Evolutionary conservation across 92 coral and sea anemone genomes (phyloP).

Genomic region (Porites evermanni): DNA sequence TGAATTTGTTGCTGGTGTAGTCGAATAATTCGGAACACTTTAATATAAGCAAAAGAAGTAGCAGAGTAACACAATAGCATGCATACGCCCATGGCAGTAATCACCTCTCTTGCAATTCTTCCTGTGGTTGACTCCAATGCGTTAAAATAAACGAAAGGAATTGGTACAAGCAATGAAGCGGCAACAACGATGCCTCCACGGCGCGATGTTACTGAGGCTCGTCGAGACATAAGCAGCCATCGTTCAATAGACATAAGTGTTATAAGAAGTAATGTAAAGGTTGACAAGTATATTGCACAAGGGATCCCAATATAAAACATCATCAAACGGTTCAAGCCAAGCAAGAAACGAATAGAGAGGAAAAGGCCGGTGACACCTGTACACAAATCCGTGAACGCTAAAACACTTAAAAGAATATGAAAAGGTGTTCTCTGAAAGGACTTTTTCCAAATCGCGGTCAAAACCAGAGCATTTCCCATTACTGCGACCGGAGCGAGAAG

Average conservation of each 20-base stretch:
- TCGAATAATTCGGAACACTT: slow-evolving; percentile 10
- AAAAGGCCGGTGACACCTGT: slow-evolving; percentile 8
- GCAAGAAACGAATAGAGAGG: not conserved
- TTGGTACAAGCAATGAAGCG: not conserved
- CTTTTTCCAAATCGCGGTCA: slow-evolving; percentile 23
- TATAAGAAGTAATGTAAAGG: not conserved
- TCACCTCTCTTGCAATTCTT: not conserved
- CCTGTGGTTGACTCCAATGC: not conserved
- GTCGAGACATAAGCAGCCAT: slow-evolving; percentile 15
- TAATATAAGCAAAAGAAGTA: not conserved
- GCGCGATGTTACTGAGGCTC: not conserved
- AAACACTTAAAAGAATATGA: slow-evolving; percentile 8
- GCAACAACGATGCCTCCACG: not conserved
- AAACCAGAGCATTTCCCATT: slow-evolving; percentile 9
- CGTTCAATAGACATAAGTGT: slow-evolving; percentile 19
- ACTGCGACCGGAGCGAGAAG: slow-evolving; percentile 14
- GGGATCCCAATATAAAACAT: not conserved
- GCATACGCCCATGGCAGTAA: not conserved
- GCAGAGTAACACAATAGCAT: not conserved
- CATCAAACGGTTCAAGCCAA: no score
- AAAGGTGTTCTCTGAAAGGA: not conserved
- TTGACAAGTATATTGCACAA: not conserved
- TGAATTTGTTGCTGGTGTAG: slow-evolving; percentile 13
- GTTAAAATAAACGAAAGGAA: not conserved
- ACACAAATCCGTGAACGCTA: slow-evolving; percentile 22